Evolutionary conservation across 2,113 vertebrate species (phyloP), one percentile per base, ranked within the genome.

Genomic region (Saguinus midas): DNA sequence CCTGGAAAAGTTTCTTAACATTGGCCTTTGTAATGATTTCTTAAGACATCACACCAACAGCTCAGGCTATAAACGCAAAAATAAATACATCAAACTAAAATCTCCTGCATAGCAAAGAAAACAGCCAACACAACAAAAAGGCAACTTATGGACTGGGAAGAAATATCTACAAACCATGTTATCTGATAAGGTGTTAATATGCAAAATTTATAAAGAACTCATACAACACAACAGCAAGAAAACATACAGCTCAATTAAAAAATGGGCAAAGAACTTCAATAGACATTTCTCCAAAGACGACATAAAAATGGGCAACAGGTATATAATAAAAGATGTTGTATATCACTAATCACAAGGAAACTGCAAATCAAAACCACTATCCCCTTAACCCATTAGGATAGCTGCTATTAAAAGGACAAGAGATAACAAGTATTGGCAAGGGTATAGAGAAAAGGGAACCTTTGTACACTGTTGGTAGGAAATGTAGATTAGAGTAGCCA

Each of bases 1-100:
- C 80, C 52, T 11, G 43, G 11, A 61, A 20, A 78, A 70, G 10
- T 25, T 90, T 16, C 45, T 45, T 85, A 23, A 70, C 13, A 37
- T 2, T 52, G 23, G 37, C 17, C 35, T 25, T 85, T 23, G 32
- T 40, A 90, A 85, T 57, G 18, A 78, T 50, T n/a, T 70, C 64
- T 85, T 87, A 64, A 29, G n/a, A 45, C 58, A 85, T 48, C n/a
- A 64, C 50, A 84, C 70, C 70, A 68, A 85, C 79, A 79, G 23
- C 48, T 45, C 21, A 87, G 32, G 27, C 45, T 90, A 90, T 32
- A 95, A 95, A 84, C 85, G 32, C 40, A 95, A 95, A 68, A 68
- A 79, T 48, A 84, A 76, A 48, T 16, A 23, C 20, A 75, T 29
- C 43, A 92, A 61, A 75, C 23, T 61, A 84, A 37, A 92, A 50